Evolutionary conservation across 1,140 invertebrate genomes (phyloP), one percentile per base, ranked within the genome.

Genomic region (Lasioglossum baleicum): DNA sequence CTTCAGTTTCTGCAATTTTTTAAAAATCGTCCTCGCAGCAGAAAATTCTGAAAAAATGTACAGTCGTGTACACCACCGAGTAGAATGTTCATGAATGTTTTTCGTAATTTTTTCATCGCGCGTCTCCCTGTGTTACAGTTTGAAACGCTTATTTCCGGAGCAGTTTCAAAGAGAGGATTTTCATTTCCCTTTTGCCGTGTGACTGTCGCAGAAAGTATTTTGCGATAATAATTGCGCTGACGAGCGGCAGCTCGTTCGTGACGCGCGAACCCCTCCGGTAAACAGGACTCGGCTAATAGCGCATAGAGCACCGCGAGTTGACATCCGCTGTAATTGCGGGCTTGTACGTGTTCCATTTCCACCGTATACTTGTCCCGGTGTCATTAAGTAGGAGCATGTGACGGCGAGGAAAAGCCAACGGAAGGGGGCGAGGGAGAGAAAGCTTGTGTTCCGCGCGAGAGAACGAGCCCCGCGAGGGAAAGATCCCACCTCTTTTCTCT

Each of bases 161-260:
- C 13, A 26, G 26, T 26, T 26, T 69, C 73, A 81, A 69, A 69
- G 73, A 44, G 73, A 48, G 61, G 44, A 20, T 60, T 35, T 44
- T 81, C 73, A 69, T 81, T 81, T 63, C 64, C 48, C n/a, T 22
- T 53, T 17, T n/a, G 20, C n/a, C 31, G 44, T 26, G 26, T 1
- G 26, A 48, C 44, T 11, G 56, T n/a, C 6, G 17, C 20, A 53
- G 31, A 48, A 67, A 75, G 73, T 81, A 75, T 80, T 31, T 35
- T n/a, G 56, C 40, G 58, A 51, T 70, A 70, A 81, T 81, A 75
- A 70, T 81, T 81, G 66, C 64, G 17, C 17, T 42, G 73, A 69
- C 44, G 3, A n/a, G 20, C 56, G 56, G 20, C 10, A 61, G 72
- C 20, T 56, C 64, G 42, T 35, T 35, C 53, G 73, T 75, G 65